Base-by-base conservation (phyloP, 2,888 invertebrate species). In the Linnaemya vulpina region DNA sequence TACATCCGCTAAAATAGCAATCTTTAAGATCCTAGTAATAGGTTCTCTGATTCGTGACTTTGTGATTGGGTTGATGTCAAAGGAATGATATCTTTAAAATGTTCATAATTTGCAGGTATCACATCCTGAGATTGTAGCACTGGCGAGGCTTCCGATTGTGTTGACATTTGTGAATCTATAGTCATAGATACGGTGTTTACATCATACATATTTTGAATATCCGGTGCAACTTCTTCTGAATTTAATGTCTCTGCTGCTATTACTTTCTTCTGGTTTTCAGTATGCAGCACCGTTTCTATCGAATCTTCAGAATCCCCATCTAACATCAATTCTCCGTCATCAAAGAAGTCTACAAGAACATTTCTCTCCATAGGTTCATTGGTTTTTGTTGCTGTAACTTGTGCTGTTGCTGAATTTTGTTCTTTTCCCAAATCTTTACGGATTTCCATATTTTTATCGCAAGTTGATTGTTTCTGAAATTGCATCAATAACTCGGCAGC, bases 61-160 rank as follows among this genome's bases (percentile, higher is more conserved):
- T 82, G 68, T 0, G 81, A 82, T 62, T 82, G 81, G 9, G 81
- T 82, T 35, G 81, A 82, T 15, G 81, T 76, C 20, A 55, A 8
- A 1, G 81, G 75, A 13, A 82, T 70, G 20, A 68, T 43, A 46
- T 70, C 55, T 20, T 25, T 55, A 55, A 82, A 82, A 55, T 68
- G n/a, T 15, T 76, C 70, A 58, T 82, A 82, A 58, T 22, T 75
- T 22, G 20, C 15, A 15, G 81, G 46, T 38, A 82, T 15, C 2
- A 76, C 43, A 63, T 70, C 81, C 55, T 76, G 22, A 5, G 75
- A 82, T 30, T 80, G 79, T 20, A 17, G 3, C 2, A 25, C 0
- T 7, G 25, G 43, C 13, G 46, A 7, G 5, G 35, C 30, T 55
- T 71, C 20, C 1, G 71, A 55, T 35, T 79, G 78, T 22, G 63